These are phyloP conservation scores for Drosophila buzzatii DNA, from an alignment of 2,888 invertebrate species.

Conservation along the genomic window DNA sequence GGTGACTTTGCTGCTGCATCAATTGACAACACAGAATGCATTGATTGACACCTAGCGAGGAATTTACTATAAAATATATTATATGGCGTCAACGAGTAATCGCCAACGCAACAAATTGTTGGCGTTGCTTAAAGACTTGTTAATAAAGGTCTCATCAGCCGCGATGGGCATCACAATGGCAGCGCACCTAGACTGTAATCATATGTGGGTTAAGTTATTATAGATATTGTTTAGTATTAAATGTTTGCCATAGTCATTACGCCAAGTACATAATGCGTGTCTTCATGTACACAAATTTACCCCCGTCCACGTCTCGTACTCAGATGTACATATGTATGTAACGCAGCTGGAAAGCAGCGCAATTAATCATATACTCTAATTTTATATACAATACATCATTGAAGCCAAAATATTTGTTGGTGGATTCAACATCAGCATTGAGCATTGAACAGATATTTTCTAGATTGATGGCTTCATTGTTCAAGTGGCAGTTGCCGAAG, in stretches of 20 bases:
- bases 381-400: slow-evolving; percentile 71
- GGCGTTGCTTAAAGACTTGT: slow-evolving; percentile 23
- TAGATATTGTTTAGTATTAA: slow-evolving; percentile 53
- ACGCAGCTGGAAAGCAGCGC: slow-evolving; percentile 50
- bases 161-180: slow-evolving; percentile 44
- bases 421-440: slow-evolving; percentile 58
- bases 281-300: background rate
- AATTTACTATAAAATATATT: slow-evolving; percentile 28
- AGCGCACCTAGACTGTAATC: slow-evolving; percentile 52
- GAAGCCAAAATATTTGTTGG: slow-evolving; percentile 50
- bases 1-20: slow-evolving; percentile 59
- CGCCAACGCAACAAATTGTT: slow-evolving; percentile 42
- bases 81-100: slow-evolving; percentile 33
- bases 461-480: slow-evolving; percentile 77
- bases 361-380: slow-evolving; percentile 73
- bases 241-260: slow-evolving; percentile 52
- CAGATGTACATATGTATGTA: slow-evolving; percentile 21
- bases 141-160: slow-evolving; percentile 62
- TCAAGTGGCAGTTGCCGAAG: slow-evolving; percentile 56
- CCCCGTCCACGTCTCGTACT: background rate
- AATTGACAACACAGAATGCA: slow-evolving; percentile 67
- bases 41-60: slow-evolving; percentile 75
- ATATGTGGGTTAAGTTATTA: slow-evolving; percentile 64
- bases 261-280: slow-evolving; percentile 26
- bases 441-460: slow-evolving; percentile 63